Evolutionary conservation across 2,797 vertebrate genomes (phyloP), one percentile per base, ranked within the genome.

Genomic region (Sebastiscus tertius): DNA sequence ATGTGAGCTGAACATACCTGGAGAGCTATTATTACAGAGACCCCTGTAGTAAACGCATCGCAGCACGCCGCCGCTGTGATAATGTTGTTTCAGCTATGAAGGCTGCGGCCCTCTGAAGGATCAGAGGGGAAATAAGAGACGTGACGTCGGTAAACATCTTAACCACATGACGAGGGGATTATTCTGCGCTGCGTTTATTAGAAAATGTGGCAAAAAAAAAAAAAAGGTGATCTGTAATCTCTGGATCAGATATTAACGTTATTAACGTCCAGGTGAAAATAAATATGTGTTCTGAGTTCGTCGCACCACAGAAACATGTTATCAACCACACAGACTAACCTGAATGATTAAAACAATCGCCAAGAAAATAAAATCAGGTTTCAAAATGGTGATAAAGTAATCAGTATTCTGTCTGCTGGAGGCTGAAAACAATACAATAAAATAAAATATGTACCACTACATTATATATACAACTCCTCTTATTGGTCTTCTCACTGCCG

Each of bases 1-100:
- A 75, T 71, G 66, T 84, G 77, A 88, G 72, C 76, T 72, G 31
- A 78, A 85, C 66, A 65, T 61, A 88, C 87, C 81, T 86, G 74
- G 78, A 92, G 81, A 89, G 83, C 77, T 39, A 39, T 39, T 59
- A 72, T 83, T 81, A 82, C 60, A 60, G 77, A 87, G 80, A 70
- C 36, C 80, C 72, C 79, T 72, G 18, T 63, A 18, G 73, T 81
- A 81, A 84, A 77, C 68, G 73, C 49, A 68, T 72, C 36, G 68
- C 16, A 4, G 70, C 78, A 22, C n/a, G 4, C 49, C 59, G 85
- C 84, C 77, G 27, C 74, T 73, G 64, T 85, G 79, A 86, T 83
- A 76, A 84, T 65, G 72, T 58, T 77, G 80, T 77, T 81, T 64
- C 67, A 59, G 77, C 58, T 16, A 8, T 18, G 71, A 72, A 7